These are phyloP conservation scores for Lepidotrigona ventralis DNA, from an alignment of 1,140 invertebrate species.

Conservation along the genomic window DNA sequence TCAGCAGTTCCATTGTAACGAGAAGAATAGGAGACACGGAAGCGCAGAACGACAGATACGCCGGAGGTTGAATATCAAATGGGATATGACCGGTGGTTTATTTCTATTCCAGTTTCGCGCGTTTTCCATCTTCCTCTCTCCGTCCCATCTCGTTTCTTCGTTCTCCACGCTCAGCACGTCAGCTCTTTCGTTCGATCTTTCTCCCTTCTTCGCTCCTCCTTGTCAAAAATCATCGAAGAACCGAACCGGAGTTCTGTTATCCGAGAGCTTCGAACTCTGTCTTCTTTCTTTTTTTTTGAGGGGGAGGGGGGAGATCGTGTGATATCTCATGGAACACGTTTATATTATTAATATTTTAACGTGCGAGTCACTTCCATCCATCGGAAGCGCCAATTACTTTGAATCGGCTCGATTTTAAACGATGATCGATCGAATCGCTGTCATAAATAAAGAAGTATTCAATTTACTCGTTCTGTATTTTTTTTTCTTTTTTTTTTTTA, in stretches of 20 bases:
- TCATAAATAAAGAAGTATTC: neutral
- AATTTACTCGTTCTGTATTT: neutral
- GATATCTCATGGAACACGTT: neutral
- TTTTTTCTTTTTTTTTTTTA: neutral
- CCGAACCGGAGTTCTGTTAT: neutral
- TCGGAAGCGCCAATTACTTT: conserved; percentile 26
- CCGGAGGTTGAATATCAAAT: conserved; percentile 70
- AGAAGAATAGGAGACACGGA: conserved; percentile 65
- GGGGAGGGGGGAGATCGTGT: too few relatives aligned
- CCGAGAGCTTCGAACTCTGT: neutral
- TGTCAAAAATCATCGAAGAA: neutral
- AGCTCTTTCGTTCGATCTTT: neutral
- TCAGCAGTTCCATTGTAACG: conserved; percentile 65
- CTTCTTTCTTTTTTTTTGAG: neutral
- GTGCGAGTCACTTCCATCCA: neutral
- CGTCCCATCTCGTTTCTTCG: neutral
- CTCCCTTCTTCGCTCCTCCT: neutral
- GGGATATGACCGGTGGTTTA: conserved; percentile 65
- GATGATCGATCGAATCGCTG: neutral
- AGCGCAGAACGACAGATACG: conserved; percentile 62
- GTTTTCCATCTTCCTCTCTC: neutral
- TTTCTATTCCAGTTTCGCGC: conserved; percentile 60
- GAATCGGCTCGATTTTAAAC: neutral
- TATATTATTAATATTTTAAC: conserved; percentile 34
- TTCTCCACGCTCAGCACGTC: too few relatives aligned